These are phyloP conservation scores for Lordiphosa collinella DNA, from an alignment of 1,140 invertebrate genomes.

Conservation along the genomic window DNA sequence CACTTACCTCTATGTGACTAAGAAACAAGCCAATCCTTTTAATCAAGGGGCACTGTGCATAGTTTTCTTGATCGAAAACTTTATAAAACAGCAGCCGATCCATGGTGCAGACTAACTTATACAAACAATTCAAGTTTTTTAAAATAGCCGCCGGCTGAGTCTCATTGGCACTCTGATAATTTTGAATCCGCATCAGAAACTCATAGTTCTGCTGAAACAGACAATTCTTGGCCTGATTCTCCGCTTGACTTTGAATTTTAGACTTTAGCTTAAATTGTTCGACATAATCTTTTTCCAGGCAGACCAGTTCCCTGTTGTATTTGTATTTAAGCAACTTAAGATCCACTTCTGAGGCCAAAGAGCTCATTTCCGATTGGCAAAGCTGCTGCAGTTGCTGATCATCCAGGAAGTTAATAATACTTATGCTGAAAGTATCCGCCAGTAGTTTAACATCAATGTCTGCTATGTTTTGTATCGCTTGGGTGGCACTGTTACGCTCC, in stretches of 20 bases:
- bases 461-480: slow-evolving; percentile 60
- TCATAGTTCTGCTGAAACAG: slow-evolving; percentile 65
- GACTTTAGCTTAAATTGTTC: not conserved
- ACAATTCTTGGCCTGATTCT: slow-evolving; percentile 37
- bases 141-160: slow-evolving; percentile 24
- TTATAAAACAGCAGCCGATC: slow-evolving; percentile 62
- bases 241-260: not conserved
- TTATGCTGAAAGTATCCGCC: slow-evolving; percentile 63
- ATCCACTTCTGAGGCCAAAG: not conserved
- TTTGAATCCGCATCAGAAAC: slow-evolving; percentile 60
- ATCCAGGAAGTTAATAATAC: slow-evolving; percentile 73
- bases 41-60: slow-evolving; percentile 55
- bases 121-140: slow-evolving; percentile 39
- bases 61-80: slow-evolving; percentile 49
- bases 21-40: slow-evolving; percentile 69
- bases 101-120: slow-evolving; percentile 50
- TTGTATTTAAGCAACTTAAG: slow-evolving; percentile 47
- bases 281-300: slow-evolving; percentile 25
- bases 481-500: slow-evolving; percentile 40
- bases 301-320: slow-evolving; percentile 58
- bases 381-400: slow-evolving; percentile 37
- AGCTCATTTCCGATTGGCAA: not conserved
- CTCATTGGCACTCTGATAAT: slow-evolving; percentile 39
- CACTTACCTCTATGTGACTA: slow-evolving; percentile 55
- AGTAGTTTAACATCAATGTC: slow-evolving; percentile 48